Percentiles rank a stretch among this genome's conserved stretches.
Conservation (phyloP, 2,797 vertebrate genomes). For the Diplodus sargus region DNA sequence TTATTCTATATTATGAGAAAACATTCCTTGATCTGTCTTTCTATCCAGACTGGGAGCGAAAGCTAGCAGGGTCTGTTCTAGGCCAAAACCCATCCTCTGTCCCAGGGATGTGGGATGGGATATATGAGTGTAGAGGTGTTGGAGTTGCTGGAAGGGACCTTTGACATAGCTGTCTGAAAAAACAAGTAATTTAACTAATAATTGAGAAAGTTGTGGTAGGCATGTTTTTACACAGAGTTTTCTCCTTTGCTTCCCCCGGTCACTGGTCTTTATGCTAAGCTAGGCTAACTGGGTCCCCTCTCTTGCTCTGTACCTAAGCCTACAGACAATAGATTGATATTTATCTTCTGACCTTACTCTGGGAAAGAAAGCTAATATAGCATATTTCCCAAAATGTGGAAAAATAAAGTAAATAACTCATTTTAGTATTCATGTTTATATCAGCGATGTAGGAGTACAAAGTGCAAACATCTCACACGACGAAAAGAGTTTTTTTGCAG, state of each 20-base stretch:
- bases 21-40: too few relatives aligned
- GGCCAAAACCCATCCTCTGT: too few relatives aligned
- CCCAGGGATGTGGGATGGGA: background rate
- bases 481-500: background rate
- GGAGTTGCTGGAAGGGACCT: background rate
- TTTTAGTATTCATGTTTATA: background rate
- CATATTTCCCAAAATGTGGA: background rate
- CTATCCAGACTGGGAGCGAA: too few relatives aligned
- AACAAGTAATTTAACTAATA: background rate
- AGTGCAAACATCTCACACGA: background rate
- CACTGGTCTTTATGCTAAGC: background rate
- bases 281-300: background rate
- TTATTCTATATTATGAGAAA: too few relatives aligned
- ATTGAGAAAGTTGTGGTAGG: background rate
- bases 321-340: background rate
- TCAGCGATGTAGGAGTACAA: background rate
- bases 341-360: background rate
- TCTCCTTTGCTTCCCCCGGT: background rate
- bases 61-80: too few relatives aligned
- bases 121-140: background rate
- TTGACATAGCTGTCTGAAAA: background rate
- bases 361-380: background rate
- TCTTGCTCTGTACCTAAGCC: background rate
- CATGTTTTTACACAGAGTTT: background rate
- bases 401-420: conserved; percentile 6